Evolutionary conservation across 2,888 invertebrate genomes (phyloP).

Genomic region (Dione vanillae): DNA sequence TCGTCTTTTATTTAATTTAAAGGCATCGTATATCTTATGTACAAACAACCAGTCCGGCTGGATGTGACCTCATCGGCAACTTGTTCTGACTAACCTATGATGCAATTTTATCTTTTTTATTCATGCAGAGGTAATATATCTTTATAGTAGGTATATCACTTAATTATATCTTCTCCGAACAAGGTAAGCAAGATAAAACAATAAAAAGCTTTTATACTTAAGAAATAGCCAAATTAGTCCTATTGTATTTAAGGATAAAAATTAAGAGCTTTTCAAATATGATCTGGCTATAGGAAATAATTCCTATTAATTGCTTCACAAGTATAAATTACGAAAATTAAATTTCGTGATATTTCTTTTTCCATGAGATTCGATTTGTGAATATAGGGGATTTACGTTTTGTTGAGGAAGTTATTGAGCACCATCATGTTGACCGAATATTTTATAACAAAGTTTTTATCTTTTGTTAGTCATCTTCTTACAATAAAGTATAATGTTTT

Average conservation of each 20-base stretch:
- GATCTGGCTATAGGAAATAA: constrained; percentile 10
- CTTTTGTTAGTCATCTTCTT: too few relatives aligned
- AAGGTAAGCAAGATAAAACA: not conserved
- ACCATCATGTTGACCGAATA: not conserved
- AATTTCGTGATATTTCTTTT: constrained; percentile 2
- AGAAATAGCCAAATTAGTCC: not conserved
- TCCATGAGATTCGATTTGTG: not conserved
- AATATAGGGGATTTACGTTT: not conserved
- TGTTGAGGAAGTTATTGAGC: not conserved
- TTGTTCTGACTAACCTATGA: constrained; percentile 36
- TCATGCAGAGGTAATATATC: constrained; percentile 22
- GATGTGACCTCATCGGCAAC: constrained; percentile 37
- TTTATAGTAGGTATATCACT: constrained; percentile 12
- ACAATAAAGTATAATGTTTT: too few relatives aligned
- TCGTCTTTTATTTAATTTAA: constrained; percentile 21
- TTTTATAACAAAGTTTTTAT: too few relatives aligned
- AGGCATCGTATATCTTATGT: constrained; percentile 24
- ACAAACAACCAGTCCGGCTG: constrained; percentile 39
- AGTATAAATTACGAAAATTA: constrained; percentile 2
- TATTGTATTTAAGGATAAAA: not conserved
- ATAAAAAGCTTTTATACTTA: not conserved
- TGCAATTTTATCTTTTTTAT: constrained; percentile 36
- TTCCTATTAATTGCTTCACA: constrained; percentile 7
- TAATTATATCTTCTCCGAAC: constrained; percentile 20
- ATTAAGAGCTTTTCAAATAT: not conserved